phyloP scores from a whole-genome alignment of 2,797 vertebrate genomes.

The Eurystomus glaucurus region DNA sequence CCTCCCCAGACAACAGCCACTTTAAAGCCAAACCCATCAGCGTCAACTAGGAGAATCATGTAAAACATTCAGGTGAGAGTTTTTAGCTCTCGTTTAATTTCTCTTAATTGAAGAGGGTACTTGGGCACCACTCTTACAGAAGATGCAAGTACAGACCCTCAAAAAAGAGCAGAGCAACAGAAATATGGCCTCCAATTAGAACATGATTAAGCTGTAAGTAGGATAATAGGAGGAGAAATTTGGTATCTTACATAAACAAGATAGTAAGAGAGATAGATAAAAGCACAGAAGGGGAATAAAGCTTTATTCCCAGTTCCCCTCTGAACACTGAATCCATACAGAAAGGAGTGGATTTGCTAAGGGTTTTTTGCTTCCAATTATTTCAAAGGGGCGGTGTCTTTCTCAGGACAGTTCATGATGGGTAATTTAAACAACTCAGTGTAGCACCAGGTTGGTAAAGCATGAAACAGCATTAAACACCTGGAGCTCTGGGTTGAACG shows the following conservation, averaged over 20 bases:
- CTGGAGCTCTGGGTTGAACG: neutral
- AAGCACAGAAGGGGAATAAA: neutral
- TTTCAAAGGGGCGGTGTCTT: slow-evolving; percentile 30
- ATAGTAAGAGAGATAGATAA: slow-evolving; percentile 20
- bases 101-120: neutral
- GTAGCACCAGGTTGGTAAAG: neutral
- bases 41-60: neutral
- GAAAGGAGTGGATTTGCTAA: slow-evolving; percentile 27
- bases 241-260: slow-evolving; percentile 9
- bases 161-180: neutral
- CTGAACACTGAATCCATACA: neutral
- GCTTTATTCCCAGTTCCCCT: neutral
- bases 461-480: neutral
- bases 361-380: neutral
- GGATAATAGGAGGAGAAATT: slow-evolving; percentile 34
- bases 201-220: neutral
- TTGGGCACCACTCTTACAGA: neutral
- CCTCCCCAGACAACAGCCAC: neutral
- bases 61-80: neutral
- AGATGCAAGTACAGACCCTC: neutral
- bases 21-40: neutral
- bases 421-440: slow-evolving; percentile 26
- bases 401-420: slow-evolving; percentile 10
- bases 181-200: slow-evolving; percentile 1
- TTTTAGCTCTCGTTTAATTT: neutral